Evolutionary conservation across 2,113 vertebrate genomes (phyloP).

Genomic region (Murina feae): DNA sequence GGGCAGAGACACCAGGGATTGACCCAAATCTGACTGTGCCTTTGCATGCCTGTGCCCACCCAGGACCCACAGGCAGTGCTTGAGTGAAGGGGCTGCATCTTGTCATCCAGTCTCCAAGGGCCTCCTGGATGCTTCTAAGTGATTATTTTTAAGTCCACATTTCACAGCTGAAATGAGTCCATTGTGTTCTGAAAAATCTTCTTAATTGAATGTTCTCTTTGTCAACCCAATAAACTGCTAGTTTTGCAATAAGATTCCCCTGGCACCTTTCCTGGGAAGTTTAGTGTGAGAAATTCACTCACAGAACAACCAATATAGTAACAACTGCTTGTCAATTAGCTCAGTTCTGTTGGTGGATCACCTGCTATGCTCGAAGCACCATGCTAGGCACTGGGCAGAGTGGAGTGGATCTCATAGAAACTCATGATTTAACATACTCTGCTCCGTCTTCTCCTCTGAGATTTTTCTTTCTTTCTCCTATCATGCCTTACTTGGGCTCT

Average conservation of each 20-base stretch:
- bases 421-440: not conserved
- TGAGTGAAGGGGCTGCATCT: not conserved
- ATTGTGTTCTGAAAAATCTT: constrained; percentile 63
- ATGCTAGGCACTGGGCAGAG: too few species aligned
- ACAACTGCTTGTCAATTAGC: not conserved
- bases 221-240: constrained; percentile 63
- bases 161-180: constrained; percentile 61
- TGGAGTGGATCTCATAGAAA: rapidly evolving
- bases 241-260: constrained; percentile 70
- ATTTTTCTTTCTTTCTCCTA: not conserved
- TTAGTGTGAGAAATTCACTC: constrained; percentile 42
- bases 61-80: not conserved
- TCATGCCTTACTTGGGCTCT: not conserved
- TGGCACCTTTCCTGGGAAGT: constrained; percentile 63
- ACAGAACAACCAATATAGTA: not conserved
- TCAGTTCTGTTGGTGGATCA: not conserved
- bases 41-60: not conserved
- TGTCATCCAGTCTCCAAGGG: not conserved
- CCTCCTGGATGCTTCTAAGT: constrained; percentile 27
- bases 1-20: not conserved
- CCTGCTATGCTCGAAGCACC: not conserved
- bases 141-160: constrained; percentile 52
- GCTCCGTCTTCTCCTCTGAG: not conserved
- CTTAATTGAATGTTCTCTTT: constrained; percentile 73
- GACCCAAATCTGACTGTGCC: not conserved